phyloP scores from a whole-genome alignment of 2,888 invertebrate species.

The Laothoe populi region DNA sequence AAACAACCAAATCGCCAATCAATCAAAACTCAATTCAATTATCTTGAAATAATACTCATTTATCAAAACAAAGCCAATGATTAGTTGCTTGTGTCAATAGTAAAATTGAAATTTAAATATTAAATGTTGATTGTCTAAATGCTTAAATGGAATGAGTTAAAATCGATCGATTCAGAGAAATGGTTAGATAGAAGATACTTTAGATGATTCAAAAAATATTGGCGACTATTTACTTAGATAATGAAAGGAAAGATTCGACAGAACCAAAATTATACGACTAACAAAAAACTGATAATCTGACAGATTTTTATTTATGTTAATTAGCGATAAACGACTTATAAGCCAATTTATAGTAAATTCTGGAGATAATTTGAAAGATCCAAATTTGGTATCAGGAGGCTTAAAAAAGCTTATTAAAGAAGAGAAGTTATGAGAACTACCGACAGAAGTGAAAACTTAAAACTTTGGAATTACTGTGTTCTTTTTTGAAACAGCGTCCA shows the following conservation, averaged over 20 bases:
- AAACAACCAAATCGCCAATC: background rate
- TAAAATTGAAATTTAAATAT: conserved; percentile 40
- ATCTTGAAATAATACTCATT: background rate
- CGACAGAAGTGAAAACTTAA: too few species aligned
- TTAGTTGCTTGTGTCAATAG: conserved; percentile 38
- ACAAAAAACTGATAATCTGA: too few species aligned
- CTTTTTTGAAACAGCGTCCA: too few species aligned
- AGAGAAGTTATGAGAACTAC: too few species aligned
- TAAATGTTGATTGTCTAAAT: conserved; percentile 33
- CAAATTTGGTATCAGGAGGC: too few species aligned
- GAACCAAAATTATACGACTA: background rate
- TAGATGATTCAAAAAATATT: conserved; percentile 9
- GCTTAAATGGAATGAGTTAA: conserved; percentile 18
- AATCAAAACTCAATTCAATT: background rate
- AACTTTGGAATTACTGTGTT: too few species aligned
- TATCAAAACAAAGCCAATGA: conserved; percentile 2
- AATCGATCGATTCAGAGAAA: conserved; percentile 1
- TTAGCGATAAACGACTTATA: too few species aligned
- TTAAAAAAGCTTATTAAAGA: too few species aligned
- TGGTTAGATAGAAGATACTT: background rate
- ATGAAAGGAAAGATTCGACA: background rate
- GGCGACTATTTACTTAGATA: background rate
- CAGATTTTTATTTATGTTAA: too few species aligned
- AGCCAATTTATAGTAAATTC: too few species aligned
- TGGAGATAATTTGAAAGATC: too few species aligned